phyloP scores from a whole-genome alignment of 2,113 vertebrate genomes.

The Chlorodrepanis virens region DNA sequence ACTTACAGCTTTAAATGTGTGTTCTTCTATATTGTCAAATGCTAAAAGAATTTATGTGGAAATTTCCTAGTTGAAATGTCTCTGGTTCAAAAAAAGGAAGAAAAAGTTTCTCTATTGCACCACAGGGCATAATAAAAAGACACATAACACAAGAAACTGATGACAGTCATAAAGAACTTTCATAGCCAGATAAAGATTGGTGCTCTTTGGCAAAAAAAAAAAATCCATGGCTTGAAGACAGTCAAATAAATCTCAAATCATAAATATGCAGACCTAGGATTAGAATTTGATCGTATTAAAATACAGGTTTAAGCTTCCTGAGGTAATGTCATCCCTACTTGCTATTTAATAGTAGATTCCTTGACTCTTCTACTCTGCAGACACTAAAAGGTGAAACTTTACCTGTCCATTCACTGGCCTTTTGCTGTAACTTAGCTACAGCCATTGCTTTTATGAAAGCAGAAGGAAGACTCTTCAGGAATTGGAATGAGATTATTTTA shows the following conservation, averaged over 20 bases:
- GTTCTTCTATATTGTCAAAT: background rate
- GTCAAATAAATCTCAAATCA: background rate
- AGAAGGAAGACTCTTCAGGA: background rate
- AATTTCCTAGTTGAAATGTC: background rate
- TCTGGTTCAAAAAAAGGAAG: background rate
- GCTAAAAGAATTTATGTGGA: background rate
- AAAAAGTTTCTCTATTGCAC: background rate
- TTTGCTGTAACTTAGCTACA: background rate
- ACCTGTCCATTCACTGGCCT: background rate
- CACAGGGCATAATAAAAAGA: background rate
- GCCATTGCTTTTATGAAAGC: background rate
- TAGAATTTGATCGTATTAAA: constrained; percentile 4
- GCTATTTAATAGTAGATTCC: background rate
- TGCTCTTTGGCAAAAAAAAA: background rate
- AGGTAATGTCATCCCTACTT: background rate
- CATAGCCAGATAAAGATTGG: background rate
- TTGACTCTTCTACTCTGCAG: background rate
- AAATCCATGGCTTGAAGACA: background rate
- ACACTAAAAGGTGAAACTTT: background rate
- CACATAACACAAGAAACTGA: background rate
- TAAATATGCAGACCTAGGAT: background rate
- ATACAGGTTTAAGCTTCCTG: background rate
- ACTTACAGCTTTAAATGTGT: background rate
- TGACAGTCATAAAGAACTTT: constrained; percentile 25
- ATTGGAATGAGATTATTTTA: background rate